Evolutionary conservation across 1,140 invertebrate genomes (phyloP), one percentile per base, ranked within the genome.

Genomic region (Subanguina moxae): DNA sequence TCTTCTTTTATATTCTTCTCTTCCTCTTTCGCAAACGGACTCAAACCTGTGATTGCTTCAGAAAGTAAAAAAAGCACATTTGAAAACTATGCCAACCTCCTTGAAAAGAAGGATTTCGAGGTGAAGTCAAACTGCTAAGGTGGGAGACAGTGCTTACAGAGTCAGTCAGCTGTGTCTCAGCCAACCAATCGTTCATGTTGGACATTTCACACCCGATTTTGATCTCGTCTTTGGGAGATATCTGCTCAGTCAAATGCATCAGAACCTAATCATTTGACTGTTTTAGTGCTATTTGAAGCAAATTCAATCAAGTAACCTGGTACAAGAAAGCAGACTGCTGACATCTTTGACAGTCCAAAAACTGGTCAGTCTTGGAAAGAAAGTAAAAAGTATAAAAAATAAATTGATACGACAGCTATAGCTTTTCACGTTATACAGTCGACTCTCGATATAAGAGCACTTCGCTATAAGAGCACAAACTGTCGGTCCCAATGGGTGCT

Each of bases 251-350:
- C n/a, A 85, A 45, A 23, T 71, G 61, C 7, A 82, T 56, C 15
- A 76, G 46, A 23, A 84, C 65, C 72, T 80, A 30, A 62, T 57
- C n/a, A 8, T 25, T 3, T 15, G 17, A 21, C 17, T 3, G n/a
- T 52, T 52, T 23, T 3, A 3, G 3, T 52, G n/a, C 3, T 52
- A 5, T 52, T 52, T 25, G 3, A 52, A 3, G n/a, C 3, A 23
- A 19, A 19, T 46, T 45, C 19, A 45, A 38, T 42, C 15, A 11
- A n/a, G n/a, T n/a, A 27, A 94, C 83, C 83, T 96, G 93, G 84
- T 95, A 92, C 89, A 92, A 95, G 80, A 94, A 89, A 9, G 93
- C 90, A 57, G 89, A 89, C 48, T 92, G 89, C 83, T 94, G 92
- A 84, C 94, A 97, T 79, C 90, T 91, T 28, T 88, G 86, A 83